Percentiles rank a stretch among this genome's conserved stretches.
These are phyloP conservation scores for Schizothorax lantsangensis DNA, from an alignment of 2,797 vertebrate genomes.

Conservation along the genomic window DNA sequence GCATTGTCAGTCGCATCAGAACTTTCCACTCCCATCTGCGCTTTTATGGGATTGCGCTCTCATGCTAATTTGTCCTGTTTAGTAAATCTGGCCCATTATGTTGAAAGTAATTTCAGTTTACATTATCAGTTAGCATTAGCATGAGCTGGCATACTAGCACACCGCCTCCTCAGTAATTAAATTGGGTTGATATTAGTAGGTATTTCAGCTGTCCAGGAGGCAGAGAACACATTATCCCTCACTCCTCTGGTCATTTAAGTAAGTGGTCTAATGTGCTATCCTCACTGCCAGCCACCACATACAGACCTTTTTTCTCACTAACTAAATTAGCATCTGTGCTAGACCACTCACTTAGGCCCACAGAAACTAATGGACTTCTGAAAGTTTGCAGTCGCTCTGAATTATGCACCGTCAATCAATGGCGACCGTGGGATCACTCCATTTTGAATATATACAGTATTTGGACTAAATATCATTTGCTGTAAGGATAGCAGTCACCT, in stretches of 20 bases:
- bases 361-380: slow-evolving; percentile 32
- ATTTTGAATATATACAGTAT: not conserved
- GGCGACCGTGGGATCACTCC: not conserved
- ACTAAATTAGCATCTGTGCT: slow-evolving; percentile 41
- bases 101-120: slow-evolving; percentile 8
- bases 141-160: not conserved
- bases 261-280: slow-evolving; percentile 48
- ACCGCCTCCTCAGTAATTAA: slow-evolving; percentile 28
- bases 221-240: slow-evolving; percentile 37
- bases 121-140: slow-evolving; percentile 11
- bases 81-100: not conserved
- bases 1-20: not conserved
- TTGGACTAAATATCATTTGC: not conserved
- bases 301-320: slow-evolving; percentile 32
- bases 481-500: not conserved
- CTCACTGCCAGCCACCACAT: slow-evolving; percentile 24
- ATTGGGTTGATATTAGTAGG: slow-evolving; percentile 7
- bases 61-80: not conserved
- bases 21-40: not conserved
- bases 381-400: slow-evolving; percentile 20
- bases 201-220: slow-evolving; percentile 25
- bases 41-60: not conserved
- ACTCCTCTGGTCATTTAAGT: slow-evolving; percentile 44
- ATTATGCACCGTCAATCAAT: slow-evolving; percentile 17
- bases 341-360: slow-evolving; percentile 29